Base-by-base conservation (phyloP, 1,140 invertebrate genomes). In the Diorhabda elongata region DNA sequence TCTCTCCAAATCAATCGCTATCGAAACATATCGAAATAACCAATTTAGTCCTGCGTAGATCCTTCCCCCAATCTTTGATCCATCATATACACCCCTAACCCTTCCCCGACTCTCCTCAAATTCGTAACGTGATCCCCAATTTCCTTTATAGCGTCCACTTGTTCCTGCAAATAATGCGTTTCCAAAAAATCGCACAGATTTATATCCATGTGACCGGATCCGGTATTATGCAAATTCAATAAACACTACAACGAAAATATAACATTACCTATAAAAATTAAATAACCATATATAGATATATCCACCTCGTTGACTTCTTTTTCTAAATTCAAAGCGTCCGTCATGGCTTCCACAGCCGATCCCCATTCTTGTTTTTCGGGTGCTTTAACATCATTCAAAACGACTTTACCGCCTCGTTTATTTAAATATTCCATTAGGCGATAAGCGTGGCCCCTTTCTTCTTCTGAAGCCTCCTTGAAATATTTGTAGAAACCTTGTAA, bases 371-470 rank as follows among this genome's bases (percentile, higher is more conserved):
- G 82, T 60, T 84, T 80, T 6, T 83, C 81, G 3, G 92, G 92
- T 60, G 85, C 84, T 68, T 86, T 79, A 41, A 92, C 85, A 44
- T 80, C 79, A 42, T 73, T 77, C 5, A 90, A 77, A 43, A 80
- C 69, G 44, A 94, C 85, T 7, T 83, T 81, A 2, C 94, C 94
- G 4, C 94, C 94, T 43, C 94, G 83, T 75, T 90, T 88, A 79
- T 94, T 95, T 81, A 92, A 87, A 78, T 94, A 96, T 61, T 86
- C 85, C 85, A 95, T 90, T 3, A 91, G 82, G 76, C 85, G 87
- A 81, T 89, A 85, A 0, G 91, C 92, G 78, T 94, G 92, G 67
- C 88, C 88, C 5, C 88, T 84, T 80, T 95, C 93, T 76, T 95
- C 93, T 43, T 87, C 83, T 2, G 91, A 90, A 26, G 86, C 83